phyloP scores from a whole-genome alignment of 2,888 invertebrate species.

The Icerya purchasi region DNA sequence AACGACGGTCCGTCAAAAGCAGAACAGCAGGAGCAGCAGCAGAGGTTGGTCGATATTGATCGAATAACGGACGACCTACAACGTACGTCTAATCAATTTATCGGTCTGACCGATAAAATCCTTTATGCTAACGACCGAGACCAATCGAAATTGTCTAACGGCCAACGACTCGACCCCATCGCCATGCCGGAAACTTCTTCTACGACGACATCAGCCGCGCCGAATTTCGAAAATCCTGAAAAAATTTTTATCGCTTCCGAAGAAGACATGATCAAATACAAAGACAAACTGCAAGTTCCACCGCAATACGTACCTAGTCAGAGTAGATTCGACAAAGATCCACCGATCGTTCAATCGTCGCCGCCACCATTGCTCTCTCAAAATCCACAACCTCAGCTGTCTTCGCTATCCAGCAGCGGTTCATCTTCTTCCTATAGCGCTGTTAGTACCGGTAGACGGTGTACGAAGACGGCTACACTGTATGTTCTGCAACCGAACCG shows the following conservation, averaged over 20 bases:
- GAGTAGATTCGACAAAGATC: conserved; percentile 7
- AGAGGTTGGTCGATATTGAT: too few species aligned
- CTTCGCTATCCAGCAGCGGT: background rate
- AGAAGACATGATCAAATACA: background rate
- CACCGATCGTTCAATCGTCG: background rate
- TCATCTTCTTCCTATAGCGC: too few species aligned
- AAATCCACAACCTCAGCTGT: background rate
- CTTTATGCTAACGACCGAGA: too few species aligned
- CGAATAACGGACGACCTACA: too few species aligned
- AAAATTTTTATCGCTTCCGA: background rate
- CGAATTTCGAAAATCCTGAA: background rate
- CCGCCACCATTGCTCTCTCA: background rate
- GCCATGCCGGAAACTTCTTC: too few species aligned
- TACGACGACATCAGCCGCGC: too few species aligned
- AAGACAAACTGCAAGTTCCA: conserved; percentile 7
- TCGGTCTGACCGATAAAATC: too few species aligned
- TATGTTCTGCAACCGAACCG: conserved; percentile 64
- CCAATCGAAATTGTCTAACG: too few species aligned
- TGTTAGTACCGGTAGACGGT: conserved; percentile 27
- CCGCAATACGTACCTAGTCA: conserved; percentile 14
- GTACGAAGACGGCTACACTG: conserved; percentile 69
- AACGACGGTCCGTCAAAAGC: too few species aligned
- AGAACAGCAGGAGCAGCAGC: too few species aligned
- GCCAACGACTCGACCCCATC: too few species aligned
- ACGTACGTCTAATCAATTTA: too few species aligned